Base-by-base conservation (phyloP, 2,797 vertebrate genomes). In the Eulemur rubriventer region DNA sequence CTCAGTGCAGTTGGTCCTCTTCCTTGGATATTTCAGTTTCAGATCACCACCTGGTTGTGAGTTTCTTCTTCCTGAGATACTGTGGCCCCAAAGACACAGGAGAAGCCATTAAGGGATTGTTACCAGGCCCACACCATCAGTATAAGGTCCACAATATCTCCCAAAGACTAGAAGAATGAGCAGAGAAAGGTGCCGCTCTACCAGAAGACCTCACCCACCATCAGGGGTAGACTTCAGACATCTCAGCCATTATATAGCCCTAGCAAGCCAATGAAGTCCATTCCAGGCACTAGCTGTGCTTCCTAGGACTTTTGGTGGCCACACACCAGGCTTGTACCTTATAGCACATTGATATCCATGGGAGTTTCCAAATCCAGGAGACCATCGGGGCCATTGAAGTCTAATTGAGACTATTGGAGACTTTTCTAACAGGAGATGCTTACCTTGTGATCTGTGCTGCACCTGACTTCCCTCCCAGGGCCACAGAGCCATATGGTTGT, bases 11-110 rank as follows among this genome's bases (percentile, higher is more conserved):
- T 28, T 84, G 14, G 4, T 46, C 76, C 50, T 46, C 43, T 67
- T 84, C 63, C 57, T 92, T 90, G n/a, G 59, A 96, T n/a, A 76
- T 82, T 89, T 80, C 30, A 82, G 48, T 41, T 85, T 13, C 50
- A 96, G 24, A 43, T 80, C 28, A 93, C 55, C 67, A 85, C 61
- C 16, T 61, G 14, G 24, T 55, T 89, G 9, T 82, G 78, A 88
- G 57, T n/a, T 59, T 28, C 28, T 86, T 43, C 50, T 81, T 89
- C 30, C 33, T 86, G 79, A 93, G 65, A 86, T 76, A 72, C 18
- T 59, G 13, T 93, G 82, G 11, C n/a, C 4, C 35, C 50, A 48
- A 80, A 88, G 17, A 79, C 18, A 55, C 6, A 69, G 24, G 38
- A 63, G 8, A 63, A 93, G 8, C 73, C 93, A 65, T 67, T 85